Evolutionary conservation across 2,888 invertebrate genomes (phyloP).

Genomic region (Drosophila colorata): DNA sequence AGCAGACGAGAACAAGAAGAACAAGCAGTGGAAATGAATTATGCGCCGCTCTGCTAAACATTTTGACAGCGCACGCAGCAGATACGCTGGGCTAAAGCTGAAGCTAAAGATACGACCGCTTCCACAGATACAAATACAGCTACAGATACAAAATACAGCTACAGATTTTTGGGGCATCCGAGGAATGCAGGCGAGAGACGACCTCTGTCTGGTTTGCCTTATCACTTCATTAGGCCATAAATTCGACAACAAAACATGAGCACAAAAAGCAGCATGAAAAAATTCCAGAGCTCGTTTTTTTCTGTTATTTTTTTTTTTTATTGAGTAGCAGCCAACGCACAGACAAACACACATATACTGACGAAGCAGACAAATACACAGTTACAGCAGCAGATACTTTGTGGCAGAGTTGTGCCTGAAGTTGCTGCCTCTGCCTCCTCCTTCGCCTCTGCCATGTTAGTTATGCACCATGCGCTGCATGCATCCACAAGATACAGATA

Average conservation of each 20-base stretch:
- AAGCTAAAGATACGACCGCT: constrained; percentile 1
- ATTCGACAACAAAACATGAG: constrained; percentile 67
- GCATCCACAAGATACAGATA: constrained; percentile 63
- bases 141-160: constrained; percentile 19
- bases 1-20: constrained; percentile 33
- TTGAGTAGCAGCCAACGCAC: constrained; percentile 44
- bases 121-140: constrained; percentile 20
- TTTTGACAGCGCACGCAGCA: constrained; percentile 76
- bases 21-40: constrained; percentile 60
- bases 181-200: constrained; percentile 70
- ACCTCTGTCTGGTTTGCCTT: constrained; percentile 64
- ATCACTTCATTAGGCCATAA: constrained; percentile 77
- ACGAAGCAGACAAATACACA: constrained; percentile 39
- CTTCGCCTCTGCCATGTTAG: constrained; percentile 61
- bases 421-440: constrained; percentile 21
- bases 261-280: constrained; percentile 60
- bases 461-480: constrained; percentile 72
- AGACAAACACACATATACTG: constrained; percentile 49
- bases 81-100: constrained; percentile 27
- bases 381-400: constrained; percentile 72
- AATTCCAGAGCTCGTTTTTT: constrained; percentile 65
- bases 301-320: constrained; percentile 45
- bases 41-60: constrained; percentile 76
- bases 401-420: constrained; percentile 20
- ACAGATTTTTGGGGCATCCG: constrained; percentile 61